These are phyloP conservation scores for Hirundo rustica DNA, from an alignment of 2,797 vertebrate species.

Conservation along the genomic window DNA sequence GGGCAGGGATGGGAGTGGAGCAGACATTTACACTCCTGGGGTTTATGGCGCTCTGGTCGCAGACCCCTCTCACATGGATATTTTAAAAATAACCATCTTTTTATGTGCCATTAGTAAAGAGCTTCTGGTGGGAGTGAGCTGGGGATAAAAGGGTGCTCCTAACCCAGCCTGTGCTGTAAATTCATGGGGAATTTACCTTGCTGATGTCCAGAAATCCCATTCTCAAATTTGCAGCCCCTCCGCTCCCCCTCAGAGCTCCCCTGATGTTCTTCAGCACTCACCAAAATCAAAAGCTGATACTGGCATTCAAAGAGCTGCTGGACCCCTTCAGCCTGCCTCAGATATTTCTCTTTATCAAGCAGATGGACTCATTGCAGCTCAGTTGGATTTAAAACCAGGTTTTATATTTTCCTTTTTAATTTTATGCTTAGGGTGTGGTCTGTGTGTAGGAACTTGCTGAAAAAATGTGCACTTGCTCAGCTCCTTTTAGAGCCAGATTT, in stretches of 20 bases:
- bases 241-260: background rate
- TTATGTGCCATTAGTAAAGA: background rate
- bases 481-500: background rate
- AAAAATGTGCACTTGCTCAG: background rate
- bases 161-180: background rate
- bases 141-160: background rate
- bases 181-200: background rate
- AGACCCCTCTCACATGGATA: background rate
- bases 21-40: background rate
- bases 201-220: background rate
- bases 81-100: background rate
- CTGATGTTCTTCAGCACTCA: rapidly evolving
- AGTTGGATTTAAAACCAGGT: rapidly evolving
- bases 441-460: background rate
- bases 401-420: background rate
- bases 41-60: background rate
- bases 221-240: background rate
- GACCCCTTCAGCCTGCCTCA: background rate
- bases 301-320: background rate
- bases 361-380: background rate
- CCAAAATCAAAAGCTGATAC: rapidly evolving
- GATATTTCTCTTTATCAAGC: too few species aligned
- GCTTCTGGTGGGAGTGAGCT: background rate
- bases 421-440: background rate
- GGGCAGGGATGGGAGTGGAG: background rate